Conservation (phyloP, 1,140 invertebrate species). For the Contarinia nasturtii region DNA sequence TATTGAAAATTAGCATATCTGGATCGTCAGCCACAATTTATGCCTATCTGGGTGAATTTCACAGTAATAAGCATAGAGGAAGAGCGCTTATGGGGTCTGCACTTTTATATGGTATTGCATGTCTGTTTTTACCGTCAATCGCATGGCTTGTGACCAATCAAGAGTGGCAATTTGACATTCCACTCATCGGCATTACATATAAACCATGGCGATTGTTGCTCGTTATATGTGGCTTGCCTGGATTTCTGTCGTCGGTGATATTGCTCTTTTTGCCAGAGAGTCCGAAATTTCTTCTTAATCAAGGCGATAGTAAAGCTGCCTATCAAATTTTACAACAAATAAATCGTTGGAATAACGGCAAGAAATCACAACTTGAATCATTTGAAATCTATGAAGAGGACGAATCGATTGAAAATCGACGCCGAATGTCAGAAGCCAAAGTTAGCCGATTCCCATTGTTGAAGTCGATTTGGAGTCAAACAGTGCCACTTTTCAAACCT, state of each 20-base stretch:
- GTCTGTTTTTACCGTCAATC: neutral
- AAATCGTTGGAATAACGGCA: constrained; percentile 35
- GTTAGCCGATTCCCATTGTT: neutral
- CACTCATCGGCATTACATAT: neutral
- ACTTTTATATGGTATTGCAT: constrained; percentile 1
- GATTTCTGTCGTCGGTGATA: constrained; percentile 12
- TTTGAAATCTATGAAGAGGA: neutral
- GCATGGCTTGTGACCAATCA: constrained; percentile 3
- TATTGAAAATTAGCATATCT: neutral
- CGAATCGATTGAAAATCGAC: neutral
- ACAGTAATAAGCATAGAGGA: neutral
- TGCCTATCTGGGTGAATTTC: constrained; percentile 3
- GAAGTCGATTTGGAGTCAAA: neutral
- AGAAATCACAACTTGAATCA: neutral
- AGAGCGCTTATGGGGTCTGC: neutral
- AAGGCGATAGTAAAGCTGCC: constrained; percentile 33
- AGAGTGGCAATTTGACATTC: constrained; percentile 1
- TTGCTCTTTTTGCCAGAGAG: constrained; percentile 41
- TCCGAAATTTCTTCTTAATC: constrained; percentile 45
- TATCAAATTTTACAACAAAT: constrained; percentile 34
- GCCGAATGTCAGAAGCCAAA: neutral
- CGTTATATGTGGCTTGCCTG: neutral
- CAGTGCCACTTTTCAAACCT: neutral
- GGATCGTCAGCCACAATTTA: neutral
- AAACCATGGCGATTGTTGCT: constrained; percentile 5